Conservation (phyloP, 2,113 vertebrate species). For the Hippoglossus stenolepis region DNA sequence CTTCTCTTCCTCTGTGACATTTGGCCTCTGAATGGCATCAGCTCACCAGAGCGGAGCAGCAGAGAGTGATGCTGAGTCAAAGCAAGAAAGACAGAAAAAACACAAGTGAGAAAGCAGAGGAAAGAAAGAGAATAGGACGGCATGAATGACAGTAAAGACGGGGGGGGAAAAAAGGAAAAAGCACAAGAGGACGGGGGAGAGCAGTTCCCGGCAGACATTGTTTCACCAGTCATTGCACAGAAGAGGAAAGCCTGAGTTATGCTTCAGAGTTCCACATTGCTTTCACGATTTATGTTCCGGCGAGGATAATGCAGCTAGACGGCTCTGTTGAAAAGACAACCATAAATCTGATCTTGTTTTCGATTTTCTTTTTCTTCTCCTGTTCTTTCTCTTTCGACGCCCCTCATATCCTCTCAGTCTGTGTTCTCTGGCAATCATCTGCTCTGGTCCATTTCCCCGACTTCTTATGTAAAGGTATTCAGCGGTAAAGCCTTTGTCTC, state of each 20-base stretch:
- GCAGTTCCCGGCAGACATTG: constrained; percentile 59
- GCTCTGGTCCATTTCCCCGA: constrained; percentile 50
- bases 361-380: constrained; percentile 22
- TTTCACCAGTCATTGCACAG: constrained; percentile 65
- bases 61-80: constrained; percentile 50
- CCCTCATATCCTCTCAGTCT: constrained; percentile 54
- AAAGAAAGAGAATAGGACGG: constrained; percentile 31
- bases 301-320: constrained; percentile 74
- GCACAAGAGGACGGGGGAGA: constrained; percentile 36
- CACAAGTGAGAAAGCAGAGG: constrained; percentile 30
- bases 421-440: constrained; percentile 45
- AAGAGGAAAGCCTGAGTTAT: constrained; percentile 76
- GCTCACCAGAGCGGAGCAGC: constrained; percentile 59
- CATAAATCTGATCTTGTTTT: constrained; percentile 84
- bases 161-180: constrained; percentile 39
- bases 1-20: constrained; percentile 65
- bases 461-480: constrained; percentile 63
- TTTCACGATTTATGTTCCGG: constrained; percentile 78
- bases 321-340: constrained; percentile 76
- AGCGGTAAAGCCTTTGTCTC: constrained; percentile 56
- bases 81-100: constrained; percentile 37
- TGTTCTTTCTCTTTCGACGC: constrained; percentile 40
- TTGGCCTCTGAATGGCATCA: constrained; percentile 71
- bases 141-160: constrained; percentile 53
- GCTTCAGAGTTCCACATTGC: constrained; percentile 65